Base-by-base conservation (phyloP, 2,113 vertebrate species). In the Tetraodon nigroviridis region DNA sequence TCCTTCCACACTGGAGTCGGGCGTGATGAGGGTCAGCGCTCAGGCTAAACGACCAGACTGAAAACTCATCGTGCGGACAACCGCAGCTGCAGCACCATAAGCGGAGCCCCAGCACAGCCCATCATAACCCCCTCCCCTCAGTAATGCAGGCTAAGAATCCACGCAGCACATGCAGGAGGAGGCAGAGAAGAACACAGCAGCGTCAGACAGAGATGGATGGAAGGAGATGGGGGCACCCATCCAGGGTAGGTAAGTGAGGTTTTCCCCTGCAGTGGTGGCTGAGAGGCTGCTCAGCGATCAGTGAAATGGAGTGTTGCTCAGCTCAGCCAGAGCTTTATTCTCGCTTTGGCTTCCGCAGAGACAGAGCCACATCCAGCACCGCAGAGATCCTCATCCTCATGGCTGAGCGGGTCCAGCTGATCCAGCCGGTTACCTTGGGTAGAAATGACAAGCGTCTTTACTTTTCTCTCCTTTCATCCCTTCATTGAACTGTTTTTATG, bases 281-380 rank as follows among this genome's bases (percentile, higher is more conserved):
- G 80, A 84, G 78, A 74, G 65, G 61, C 75, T 85, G 86, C 71
- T 84, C 86, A 85, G 81, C 69, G 69, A 85, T 82, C 86, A 81
- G 86, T 86, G 84, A 88, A 86, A 86, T 85, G 76, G 72, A 82
- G 81, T 85, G 77, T 73, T 81, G 60, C 76, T 75, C 81, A 57
- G 79, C 69, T 76, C 64, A 55, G 70, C 63, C 73, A 71, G 64
- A 78, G 86, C 76, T 78, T 68, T 69, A 78, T 76, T 76, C 71
- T 67, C 62, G 67, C 61, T 81, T 68, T 69, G 50, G 58, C 63
- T 78, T 67, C 68, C 67, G 50, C 63, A 58, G 75, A 75, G 71
- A 81, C 51, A 44, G 60, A 73, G 68, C 67, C 58, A 50, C 47
- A 15, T 78, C 61, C 69, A 69, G 57, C 64, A 49, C 47, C 67